A percentile compares a stretch with the other conserved stretches of the same genome.
Evolutionary conservation across 2,113 vertebrate genomes (phyloP).

Genomic region (Eptatretus burgeri): DNA sequence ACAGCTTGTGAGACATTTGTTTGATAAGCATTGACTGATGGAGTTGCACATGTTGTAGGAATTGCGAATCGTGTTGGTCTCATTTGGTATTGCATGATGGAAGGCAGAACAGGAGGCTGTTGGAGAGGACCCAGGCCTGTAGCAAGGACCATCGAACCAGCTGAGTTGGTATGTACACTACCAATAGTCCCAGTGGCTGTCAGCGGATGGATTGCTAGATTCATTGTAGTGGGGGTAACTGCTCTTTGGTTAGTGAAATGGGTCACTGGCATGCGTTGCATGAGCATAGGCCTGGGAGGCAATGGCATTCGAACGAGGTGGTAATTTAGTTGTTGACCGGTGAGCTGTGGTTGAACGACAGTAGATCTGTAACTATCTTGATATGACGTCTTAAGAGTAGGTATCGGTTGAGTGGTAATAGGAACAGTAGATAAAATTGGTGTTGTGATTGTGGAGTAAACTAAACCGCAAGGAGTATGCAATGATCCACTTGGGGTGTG

Average conservation of each 20-base stretch:
- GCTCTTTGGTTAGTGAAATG: not conserved
- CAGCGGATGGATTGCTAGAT: not conserved
- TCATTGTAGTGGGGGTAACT: not conserved
- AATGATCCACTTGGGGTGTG: not conserved
- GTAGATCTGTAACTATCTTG: not conserved
- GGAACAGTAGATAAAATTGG: slow-evolving; percentile 89
- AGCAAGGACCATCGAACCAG: too few species aligned
- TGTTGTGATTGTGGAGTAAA: slow-evolving; percentile 91
- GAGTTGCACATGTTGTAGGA: too few species aligned
- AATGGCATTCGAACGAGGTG: not conserved
- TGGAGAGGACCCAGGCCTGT: too few species aligned
- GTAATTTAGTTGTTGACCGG: not conserved
- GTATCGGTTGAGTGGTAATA: slow-evolving; percentile 69
- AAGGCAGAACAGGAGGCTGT: too few species aligned
- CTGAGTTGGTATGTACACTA: too few species aligned
- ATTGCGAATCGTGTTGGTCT: too few species aligned
- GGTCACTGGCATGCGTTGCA: not conserved
- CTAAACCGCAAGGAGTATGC: slow-evolving; percentile 63
- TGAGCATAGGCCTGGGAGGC: not conserved
- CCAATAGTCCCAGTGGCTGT: not conserved
- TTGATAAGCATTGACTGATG: too few species aligned
- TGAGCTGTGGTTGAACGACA: not conserved
- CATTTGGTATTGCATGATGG: too few species aligned
- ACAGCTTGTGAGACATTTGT: too few species aligned
- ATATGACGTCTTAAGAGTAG: not conserved